Conservation (phyloP, 2,113 vertebrate genomes). For the Nothocercus julius region DNA sequence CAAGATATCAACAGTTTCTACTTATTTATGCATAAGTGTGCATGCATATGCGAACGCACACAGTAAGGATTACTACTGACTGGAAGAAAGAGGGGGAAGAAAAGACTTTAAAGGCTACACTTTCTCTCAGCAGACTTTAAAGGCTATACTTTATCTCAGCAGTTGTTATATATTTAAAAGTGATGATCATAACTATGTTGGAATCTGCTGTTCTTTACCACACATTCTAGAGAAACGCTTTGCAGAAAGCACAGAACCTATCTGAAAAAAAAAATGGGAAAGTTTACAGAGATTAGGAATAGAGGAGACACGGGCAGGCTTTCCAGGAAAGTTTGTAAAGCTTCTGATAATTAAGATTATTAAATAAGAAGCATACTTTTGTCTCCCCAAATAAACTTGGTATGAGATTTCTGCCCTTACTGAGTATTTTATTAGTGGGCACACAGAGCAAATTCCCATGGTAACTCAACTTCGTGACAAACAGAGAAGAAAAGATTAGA, state of each 20-base stretch:
- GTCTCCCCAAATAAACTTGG: background rate
- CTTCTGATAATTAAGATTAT: background rate
- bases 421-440: background rate
- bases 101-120: background rate
- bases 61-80: background rate
- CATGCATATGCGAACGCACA: background rate
- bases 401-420: background rate
- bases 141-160: background rate
- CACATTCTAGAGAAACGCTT: background rate
- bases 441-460: background rate
- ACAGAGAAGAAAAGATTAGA: background rate
- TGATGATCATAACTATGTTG: background rate
- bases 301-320: background rate
- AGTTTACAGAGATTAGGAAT: background rate
- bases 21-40: background rate
- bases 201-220: background rate
- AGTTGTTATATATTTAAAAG: background rate
- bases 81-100: background rate
- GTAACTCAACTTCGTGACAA: background rate
- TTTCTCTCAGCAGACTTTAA: background rate
- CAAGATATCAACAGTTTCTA: background rate
- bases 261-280: background rate
- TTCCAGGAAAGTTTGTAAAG: background rate
- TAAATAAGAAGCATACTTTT: background rate
- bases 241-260: background rate